Percentiles rank a stretch among this genome's conserved stretches.
Evolutionary conservation across 2,113 vertebrate species (phyloP).

Genomic region (Dolichotis patagonum): DNA sequence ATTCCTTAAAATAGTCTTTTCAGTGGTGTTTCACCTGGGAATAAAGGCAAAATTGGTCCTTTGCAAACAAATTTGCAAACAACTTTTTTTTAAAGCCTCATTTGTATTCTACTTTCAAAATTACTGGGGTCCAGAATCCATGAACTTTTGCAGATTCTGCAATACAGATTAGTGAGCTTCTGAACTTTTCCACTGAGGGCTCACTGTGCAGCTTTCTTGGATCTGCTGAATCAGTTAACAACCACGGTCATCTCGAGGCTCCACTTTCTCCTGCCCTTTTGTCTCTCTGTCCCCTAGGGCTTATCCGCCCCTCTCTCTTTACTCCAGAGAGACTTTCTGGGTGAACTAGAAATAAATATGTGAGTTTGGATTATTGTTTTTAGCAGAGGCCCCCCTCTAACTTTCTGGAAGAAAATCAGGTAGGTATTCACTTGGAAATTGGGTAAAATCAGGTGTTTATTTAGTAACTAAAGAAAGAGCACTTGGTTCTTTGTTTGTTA

Average conservation of each 20-base stretch:
- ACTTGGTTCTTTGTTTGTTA: background rate
- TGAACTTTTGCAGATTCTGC: background rate
- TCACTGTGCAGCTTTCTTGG: background rate
- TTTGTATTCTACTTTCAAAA: background rate
- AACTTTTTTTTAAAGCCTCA: background rate
- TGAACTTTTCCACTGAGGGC: background rate
- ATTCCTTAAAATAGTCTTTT: constrained; percentile 3
- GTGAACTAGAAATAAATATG: background rate
- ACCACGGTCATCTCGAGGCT: background rate
- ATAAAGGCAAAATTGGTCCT: background rate
- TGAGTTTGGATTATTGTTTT: background rate
- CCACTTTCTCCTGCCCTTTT: background rate
- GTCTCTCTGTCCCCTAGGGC: background rate
- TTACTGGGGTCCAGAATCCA: background rate
- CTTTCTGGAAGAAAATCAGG: background rate
- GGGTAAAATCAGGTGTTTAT: background rate
- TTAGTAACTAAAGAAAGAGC: background rate
- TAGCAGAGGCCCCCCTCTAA: background rate
- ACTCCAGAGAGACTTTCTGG: background rate
- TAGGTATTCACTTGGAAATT: background rate
- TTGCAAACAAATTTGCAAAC: background rate
- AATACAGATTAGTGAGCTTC: background rate
- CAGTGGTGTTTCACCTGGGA: background rate
- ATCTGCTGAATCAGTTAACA: background rate
- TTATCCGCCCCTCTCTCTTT: background rate